phyloP scores from a whole-genome alignment of 2,888 invertebrate genomes.

The Pterostichus madidus region DNA sequence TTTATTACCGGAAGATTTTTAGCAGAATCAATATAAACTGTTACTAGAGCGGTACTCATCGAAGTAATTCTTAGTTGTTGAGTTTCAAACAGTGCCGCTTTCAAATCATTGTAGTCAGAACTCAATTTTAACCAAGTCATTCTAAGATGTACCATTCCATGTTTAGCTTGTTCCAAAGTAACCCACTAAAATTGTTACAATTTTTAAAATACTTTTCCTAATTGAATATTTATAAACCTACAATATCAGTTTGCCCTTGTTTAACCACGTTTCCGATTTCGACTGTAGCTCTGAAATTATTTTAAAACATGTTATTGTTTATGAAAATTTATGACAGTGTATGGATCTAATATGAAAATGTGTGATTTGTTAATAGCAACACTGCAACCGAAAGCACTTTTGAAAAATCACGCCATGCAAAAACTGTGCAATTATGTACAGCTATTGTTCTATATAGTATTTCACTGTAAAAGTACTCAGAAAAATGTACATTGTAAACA shows the following conservation, averaged over 20 bases:
- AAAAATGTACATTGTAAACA: conserved; percentile 42
- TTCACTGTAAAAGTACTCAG: conserved; percentile 13
- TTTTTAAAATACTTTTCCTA: conserved; percentile 53
- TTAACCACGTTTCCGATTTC: conserved; percentile 86
- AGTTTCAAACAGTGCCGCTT: conserved; percentile 86
- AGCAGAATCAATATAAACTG: conserved; percentile 95
- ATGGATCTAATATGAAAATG: conserved; percentile 49
- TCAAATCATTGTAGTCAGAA: conserved; percentile 84
- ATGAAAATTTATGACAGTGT: conserved; percentile 23
- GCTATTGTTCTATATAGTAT: conserved; percentile 14
- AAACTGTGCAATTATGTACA: conserved; percentile 64
- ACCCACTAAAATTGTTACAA: conserved; percentile 86
- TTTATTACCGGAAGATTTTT: conserved; percentile 91
- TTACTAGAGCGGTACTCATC: conserved; percentile 88
- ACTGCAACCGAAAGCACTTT: conserved; percentile 64
- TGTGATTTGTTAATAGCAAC: conserved; percentile 66
- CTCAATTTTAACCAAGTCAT: conserved; percentile 93
- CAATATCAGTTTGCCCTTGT: conserved; percentile 86
- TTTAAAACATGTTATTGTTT: conserved; percentile 18
- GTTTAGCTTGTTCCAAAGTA: conserved; percentile 95
- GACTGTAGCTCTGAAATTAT: conserved; percentile 83
- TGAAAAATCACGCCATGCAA: conserved; percentile 64
- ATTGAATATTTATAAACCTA: conserved; percentile 75
- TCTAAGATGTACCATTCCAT: conserved; percentile 94
- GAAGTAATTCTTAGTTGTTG: conserved; percentile 86